Evolutionary conservation across 1,140 invertebrate species (phyloP), one percentile per base, ranked within the genome.

Genomic region (Drosophila simulans): DNA sequence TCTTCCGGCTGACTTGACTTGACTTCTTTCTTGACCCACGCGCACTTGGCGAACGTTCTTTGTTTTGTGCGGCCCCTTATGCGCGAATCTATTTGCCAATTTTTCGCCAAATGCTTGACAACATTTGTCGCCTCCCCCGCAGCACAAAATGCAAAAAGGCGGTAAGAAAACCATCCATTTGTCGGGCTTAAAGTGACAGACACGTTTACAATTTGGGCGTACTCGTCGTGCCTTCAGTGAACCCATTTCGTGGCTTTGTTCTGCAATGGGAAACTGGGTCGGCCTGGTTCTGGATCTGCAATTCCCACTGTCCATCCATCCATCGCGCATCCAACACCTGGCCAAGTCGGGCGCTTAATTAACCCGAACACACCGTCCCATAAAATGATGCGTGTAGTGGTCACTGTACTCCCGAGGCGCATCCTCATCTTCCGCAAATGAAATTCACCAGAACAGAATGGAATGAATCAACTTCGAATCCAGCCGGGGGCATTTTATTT

Each of bases 21-120:
- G 48, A 46, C 58, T 58, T 72, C 34, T 58, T 55, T 1, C 53
- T 55, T 82, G 79, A 81, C 79, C 79, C 73, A 81, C 78, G 77
- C 77, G 17, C 43, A 82, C 54, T 20, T 59, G 8, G 11, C 42
- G 45, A 54, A 45, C 35, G 34, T 17, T 68, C 52, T 57, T 59
- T 59, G 53, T 70, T 55, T 81, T 12, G 27, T 20, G 8, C 17
- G 42, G 15, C 42, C 10, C 10, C 42, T 45, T 11, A 22, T 45
- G 8, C n/a, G 82, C 73, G 68, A 85, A 85, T 86, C 64, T 86
- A 86, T 85, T 81, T 81, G 82, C 82, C 42, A 85, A 85, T 81
- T 78, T 74, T 39, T 48, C 52, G 42, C 42, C 53, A 51, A 22
- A 39, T 60, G 73, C 73, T 74, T 62, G 56, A 64, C 46, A 70